These are phyloP conservation scores for Lepidotrigona ventralis DNA, from an alignment of 1,140 invertebrate species.

Conservation along the genomic window DNA sequence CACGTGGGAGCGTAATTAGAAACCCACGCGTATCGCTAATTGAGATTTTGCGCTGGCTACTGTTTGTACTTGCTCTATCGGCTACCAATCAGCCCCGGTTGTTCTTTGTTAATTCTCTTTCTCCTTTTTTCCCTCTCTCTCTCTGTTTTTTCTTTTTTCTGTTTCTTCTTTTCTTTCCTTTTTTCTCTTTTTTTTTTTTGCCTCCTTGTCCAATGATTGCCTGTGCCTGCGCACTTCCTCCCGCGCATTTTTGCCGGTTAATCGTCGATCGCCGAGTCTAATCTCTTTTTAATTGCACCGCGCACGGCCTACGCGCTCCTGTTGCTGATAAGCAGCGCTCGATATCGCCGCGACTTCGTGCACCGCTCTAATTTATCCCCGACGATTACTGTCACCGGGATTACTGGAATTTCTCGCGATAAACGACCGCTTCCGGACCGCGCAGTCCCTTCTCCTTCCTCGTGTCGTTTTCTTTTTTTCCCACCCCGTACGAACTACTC, in stretches of 20 bases:
- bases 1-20: constrained; percentile 35
- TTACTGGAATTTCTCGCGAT: constrained; percentile 46
- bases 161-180: not conserved
- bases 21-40: constrained; percentile 32
- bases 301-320: constrained; percentile 1
- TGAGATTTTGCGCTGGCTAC: constrained; percentile 36
- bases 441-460: not conserved
- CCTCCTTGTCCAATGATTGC: not conserved
- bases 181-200: not conserved
- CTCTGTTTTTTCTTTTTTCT: not conserved
- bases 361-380: constrained; percentile 32
- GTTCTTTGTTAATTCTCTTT: not conserved
- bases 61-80: constrained; percentile 26
- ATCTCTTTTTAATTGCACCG: constrained; percentile 53
- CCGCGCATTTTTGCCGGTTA: constrained; percentile 8
- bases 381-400: constrained; percentile 41
- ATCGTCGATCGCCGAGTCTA: constrained; percentile 33
- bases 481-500: not conserved
- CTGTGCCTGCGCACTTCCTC: too few species aligned
- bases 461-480: not conserved
- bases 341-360: constrained; percentile 38
- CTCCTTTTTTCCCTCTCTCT: too few species aligned
- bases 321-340: constrained; percentile 36
- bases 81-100: not conserved
- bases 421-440: constrained; percentile 5